Evolutionary conservation across 2,888 invertebrate species (phyloP), one percentile per base, ranked within the genome.

Genomic region (Caenorhabditis sp.): DNA sequence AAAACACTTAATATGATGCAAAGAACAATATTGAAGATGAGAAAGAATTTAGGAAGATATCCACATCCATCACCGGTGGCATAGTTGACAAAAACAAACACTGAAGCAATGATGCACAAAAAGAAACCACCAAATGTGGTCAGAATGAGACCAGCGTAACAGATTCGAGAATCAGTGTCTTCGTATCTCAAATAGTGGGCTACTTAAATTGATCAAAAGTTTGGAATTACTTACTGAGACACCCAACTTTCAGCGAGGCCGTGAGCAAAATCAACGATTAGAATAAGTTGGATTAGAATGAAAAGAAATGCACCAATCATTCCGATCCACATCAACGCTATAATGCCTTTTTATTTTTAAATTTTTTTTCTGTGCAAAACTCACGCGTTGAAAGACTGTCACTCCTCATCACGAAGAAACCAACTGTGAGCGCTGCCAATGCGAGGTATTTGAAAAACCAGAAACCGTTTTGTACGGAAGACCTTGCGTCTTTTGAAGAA

Each of bases 211-310:
- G 10, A 31, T 10, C 31, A 4, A 6, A 31, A 10, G 4, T 31
- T 31, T 31, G 10, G 31, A 31, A 31, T 6, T 19, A 24, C 68
- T 55, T 59, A 76, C 70, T 66, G 93, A 89, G 93, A 93, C 81
- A 97, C 94, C 97, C 97, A 99, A 74, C 91, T 92, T 89, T 97
- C 96, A 14, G 97, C 97, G 93, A 97, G 94, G 0, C 93, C 91
- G 89, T 99, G 97, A 19, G 97, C 97, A 90, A 99, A 97, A 89
- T 99, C 97, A 83, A 99, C 93, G 82, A 99, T 94, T 62, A 99
- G 91, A 75, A 97, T 93, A 82, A 99, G 91, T 89, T 99, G 99
- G 76, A 99, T 95, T 66, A 99, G 89, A 81, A 99, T 97, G 89
- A 97, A 99, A 59, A 94, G 90, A 88, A 97, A 93, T 0, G 95